A percentile compares a stretch with the other conserved stretches of the same genome.
Conservation (phyloP, 2,113 vertebrate species). For the Pomatorhinus ruficollis region DNA sequence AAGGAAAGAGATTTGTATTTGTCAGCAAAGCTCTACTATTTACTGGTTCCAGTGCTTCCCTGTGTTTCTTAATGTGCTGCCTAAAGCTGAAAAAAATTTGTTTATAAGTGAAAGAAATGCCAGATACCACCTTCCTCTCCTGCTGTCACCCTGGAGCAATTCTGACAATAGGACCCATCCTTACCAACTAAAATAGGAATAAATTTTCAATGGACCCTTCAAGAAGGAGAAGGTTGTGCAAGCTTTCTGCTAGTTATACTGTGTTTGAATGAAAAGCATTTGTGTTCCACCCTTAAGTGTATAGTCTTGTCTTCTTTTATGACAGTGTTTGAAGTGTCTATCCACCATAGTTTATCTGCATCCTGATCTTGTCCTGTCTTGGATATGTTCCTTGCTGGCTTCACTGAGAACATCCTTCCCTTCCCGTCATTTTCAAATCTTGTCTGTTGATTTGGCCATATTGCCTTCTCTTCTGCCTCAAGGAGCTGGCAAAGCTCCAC, state of each 20-base stretch:
- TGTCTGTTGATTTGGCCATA: neutral
- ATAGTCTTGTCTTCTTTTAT: neutral
- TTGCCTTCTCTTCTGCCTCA: neutral
- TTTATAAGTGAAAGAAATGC: neutral
- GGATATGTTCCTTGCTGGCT: neutral
- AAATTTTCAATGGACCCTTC: neutral
- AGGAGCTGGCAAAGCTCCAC: neutral
- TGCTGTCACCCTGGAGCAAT: neutral
- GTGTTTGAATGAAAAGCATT: neutral
- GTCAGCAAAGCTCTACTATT: neutral
- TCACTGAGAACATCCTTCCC: neutral
- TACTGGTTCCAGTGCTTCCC: neutral
- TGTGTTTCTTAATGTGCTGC: neutral
- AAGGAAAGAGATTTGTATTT: neutral
- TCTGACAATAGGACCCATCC: neutral
- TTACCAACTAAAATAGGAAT: neutral
- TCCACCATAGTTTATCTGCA: neutral
- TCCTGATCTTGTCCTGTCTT: slow-evolving; percentile 6
- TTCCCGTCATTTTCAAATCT: neutral
- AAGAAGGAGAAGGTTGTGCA: neutral
- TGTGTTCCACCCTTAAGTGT: neutral
- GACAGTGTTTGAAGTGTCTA: neutral
- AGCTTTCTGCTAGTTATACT: neutral
- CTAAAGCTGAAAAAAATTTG: neutral
- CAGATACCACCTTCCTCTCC: neutral